Percentiles rank a stretch among this genome's conserved stretches.
Conservation (phyloP, 64 coral and sea anemone genomes). For the Pocillopora damicornis region DNA sequence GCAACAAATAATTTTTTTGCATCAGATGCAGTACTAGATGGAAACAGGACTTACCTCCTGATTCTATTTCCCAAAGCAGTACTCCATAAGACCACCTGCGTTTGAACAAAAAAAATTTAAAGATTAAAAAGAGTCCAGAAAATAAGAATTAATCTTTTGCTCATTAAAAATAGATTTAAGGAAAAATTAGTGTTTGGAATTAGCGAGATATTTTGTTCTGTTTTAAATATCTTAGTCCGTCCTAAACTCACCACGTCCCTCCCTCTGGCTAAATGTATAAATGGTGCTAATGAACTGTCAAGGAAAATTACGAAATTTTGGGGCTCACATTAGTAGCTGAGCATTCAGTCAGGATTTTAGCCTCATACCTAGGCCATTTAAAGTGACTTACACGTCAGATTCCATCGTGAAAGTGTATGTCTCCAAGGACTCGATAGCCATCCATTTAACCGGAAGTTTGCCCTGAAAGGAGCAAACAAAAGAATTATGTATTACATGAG, state of each 20-base stretch:
- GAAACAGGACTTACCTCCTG: constrained; percentile 20
- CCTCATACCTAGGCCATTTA: background rate
- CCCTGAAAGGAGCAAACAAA: constrained; percentile 14
- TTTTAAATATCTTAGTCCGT: too few relatives aligned
- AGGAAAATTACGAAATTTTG: too few relatives aligned
- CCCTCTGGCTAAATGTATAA: too few relatives aligned
- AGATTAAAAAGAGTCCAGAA: background rate
- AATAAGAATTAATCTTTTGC: background rate
- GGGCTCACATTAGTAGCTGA: too few relatives aligned
- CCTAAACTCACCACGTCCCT: too few relatives aligned
- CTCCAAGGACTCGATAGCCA: constrained; percentile 80
- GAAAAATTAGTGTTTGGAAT: too few relatives aligned
- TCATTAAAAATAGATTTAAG: background rate
- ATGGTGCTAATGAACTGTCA: too few relatives aligned
- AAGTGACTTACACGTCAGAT: constrained; percentile 58
- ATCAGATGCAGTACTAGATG: too few relatives aligned
- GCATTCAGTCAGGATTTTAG: background rate
- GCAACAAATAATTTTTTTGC: too few relatives aligned
- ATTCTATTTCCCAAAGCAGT: constrained; percentile 72
- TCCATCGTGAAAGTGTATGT: constrained; percentile 44
- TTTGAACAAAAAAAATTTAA: background rate
- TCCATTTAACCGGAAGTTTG: constrained; percentile 77
- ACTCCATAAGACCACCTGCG: constrained; percentile 72
- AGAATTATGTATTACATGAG: too few relatives aligned
- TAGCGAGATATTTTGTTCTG: too few relatives aligned